phyloP scores from a whole-genome alignment of 2,113 vertebrate genomes.

The Coregonus clupeaformis region DNA sequence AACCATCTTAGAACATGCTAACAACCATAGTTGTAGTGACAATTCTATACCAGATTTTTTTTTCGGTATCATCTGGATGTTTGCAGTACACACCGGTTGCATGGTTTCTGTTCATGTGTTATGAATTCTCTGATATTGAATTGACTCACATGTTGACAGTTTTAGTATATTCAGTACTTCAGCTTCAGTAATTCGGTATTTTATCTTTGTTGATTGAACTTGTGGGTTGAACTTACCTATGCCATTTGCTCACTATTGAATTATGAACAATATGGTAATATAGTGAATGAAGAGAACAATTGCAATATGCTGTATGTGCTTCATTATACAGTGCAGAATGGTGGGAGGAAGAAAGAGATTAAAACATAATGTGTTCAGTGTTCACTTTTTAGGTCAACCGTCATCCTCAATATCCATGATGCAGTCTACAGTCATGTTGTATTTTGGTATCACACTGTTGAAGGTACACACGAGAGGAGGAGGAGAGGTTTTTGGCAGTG shows the following conservation, averaged over 20 bases:
- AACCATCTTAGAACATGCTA: background rate
- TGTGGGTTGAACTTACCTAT: background rate
- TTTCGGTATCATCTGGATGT: background rate
- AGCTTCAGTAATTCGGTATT: background rate
- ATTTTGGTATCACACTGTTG: constrained; percentile 15
- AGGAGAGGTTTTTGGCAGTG: constrained; percentile 25
- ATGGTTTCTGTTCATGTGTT: background rate
- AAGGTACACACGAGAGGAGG: constrained; percentile 29
- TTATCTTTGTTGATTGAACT: background rate
- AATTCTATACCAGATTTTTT: background rate
- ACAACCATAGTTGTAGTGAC: background rate
- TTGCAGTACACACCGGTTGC: background rate
- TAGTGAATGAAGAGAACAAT: background rate
- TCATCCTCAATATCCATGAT: constrained; percentile 31
- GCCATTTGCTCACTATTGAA: background rate
- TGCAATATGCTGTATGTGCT: background rate
- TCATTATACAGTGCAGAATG: background rate
- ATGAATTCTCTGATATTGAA: background rate
- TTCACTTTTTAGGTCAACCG: constrained; percentile 43
- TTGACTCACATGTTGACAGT: background rate
- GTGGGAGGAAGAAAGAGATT: background rate
- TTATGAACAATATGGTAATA: too few species aligned
- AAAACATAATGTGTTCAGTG: background rate
- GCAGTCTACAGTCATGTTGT: constrained; percentile 23
- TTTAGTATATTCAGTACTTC: background rate